Evolutionary conservation across 1,140 invertebrate genomes (phyloP), one percentile per base, ranked within the genome.

Genomic region (Drosophila subobscura): DNA sequence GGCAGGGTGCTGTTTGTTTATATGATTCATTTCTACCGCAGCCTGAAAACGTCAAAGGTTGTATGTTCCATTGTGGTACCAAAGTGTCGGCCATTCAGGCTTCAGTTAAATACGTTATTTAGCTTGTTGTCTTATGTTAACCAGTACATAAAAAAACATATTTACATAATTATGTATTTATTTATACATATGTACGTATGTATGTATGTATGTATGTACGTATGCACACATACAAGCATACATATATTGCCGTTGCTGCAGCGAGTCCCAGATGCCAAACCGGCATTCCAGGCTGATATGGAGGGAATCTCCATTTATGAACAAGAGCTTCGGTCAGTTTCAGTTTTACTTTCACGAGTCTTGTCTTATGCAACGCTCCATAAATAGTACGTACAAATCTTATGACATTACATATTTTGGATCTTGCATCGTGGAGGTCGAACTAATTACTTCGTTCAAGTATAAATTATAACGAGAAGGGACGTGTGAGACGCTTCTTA

Each of bases 251-350:
- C 53, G n/a, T 51, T 51, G 33, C 49, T 14, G 16, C 49, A 37
- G 25, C 25, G 8, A 10, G 8, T 33, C 29, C 4, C 14, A 6
- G 16, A 40, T 33, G 29, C 51, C 52, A 29, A 23, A 23, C 29
- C 58, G 22, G 44, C 66, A 76, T 74, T 76, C 63, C 52, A 51
- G 64, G 25, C 23, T 5, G 51, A 37, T 16, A 37, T 51, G 44
- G 29, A 58, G 20, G 41, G 40, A 16, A 45, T 41, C 72, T 27
- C 72, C 74, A 63, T 75, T 64, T 75, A 77, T 70, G 72, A 65
- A 46, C 33, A 56, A 61, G 49, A 29, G 12, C 49, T 77, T 74
- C 64, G 70, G 46, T 57, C 25, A 27, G 27, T 27, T 5, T 27
- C 27, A 27, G 27, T 27, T 27, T 27, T 27, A 7, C 27, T 29